Evolutionary conservation across 2,113 vertebrate species (phyloP), one percentile per base, ranked within the genome.

Genomic region (Hiodon tergisus): DNA sequence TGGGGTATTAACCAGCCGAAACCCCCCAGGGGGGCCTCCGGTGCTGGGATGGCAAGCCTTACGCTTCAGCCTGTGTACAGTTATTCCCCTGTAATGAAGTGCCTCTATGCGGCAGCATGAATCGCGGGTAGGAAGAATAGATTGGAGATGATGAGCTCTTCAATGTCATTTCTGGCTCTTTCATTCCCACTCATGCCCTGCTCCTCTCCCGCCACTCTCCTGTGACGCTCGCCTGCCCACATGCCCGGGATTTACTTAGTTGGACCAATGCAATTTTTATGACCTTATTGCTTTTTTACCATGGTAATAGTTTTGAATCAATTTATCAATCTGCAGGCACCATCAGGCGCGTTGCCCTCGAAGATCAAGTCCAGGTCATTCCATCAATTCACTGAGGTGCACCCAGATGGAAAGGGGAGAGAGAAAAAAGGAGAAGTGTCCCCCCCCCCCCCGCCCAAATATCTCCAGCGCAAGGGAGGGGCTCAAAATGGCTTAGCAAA

Each of bases 241-340:
- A 95, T 92, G 90, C 93, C 92, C 76, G 84, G 95, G 96, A 98
- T 99, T 99, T 99, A 97, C 95, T 96, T 94, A 96, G 94, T 82
- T 75, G 86, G 89, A 88, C 95, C 90, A 91, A 98, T 98, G 96
- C 97, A 98, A 98, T 98, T 99, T 98, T 99, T 97, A 98, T 98
- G 95, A 98, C 97, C 96, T 98, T 98, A 97, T 96, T 98, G 95
- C 96, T 98, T 98, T 98, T 94, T 94, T 94, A 94, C 95, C 94
- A 96, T 95, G 95, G 96, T 97, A 98, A 99, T 98, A 98, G 96
- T 98, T 98, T 98, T 92, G 95, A 98, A 98, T 98, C 96, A 98
- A 98, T 98, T 98, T 97, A 98, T 98, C 96, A 97, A 97, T 98
- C 94, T 94, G 92, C 92, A 88, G 79, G 89, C 95, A 91, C 94